Evolutionary conservation across 2,888 invertebrate genomes (phyloP), one percentile per base, ranked within the genome.

Genomic region (Idaea dimidiata): DNA sequence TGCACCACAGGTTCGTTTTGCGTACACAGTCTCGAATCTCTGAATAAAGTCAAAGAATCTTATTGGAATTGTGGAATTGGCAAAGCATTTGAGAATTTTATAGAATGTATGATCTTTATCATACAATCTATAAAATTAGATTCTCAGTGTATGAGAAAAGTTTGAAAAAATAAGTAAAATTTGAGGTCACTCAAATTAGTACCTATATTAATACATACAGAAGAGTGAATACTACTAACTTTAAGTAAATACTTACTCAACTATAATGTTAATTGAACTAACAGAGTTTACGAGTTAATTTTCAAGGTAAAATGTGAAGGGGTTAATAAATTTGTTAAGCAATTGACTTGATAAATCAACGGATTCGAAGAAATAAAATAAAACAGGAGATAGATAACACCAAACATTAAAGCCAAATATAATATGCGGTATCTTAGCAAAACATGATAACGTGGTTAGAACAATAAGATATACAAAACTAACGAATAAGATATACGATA

Each of bases 231-330:
- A 71, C 72, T 72, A 71, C 72, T 71, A 71, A 71, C 8, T 66
- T 69, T 71, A 65, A 74, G 68, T 74, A 67, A 72, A 72, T 66
- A 62, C 65, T 70, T 68, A 58, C 24, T 58, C 56, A 65, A 69
- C 63, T 60, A 62, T 60, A 60, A 66, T 58, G 43, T 65, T 58
- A 57, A 24, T 58, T 62, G 72, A 74, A 72, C 66, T 74, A 63
- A 76, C 69, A 77, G 66, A 72, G 78, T 77, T 79, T 77, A 79
- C 75, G 71, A 73, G 73, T 80, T 73, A 68, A 76, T 78, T 81
- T 77, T 75, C 86, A 86, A 87, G 85, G 87, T 80, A 79, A 86
- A 77, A 84, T 83, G 87, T 87, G 84, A 86, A 86, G 81, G 87
- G 82, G 75, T 79, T 74, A 74, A 74, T 63, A 65, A 70, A 56